Conservation (phyloP, 2,888 invertebrate species). For the Cephus sareptanus region DNA sequence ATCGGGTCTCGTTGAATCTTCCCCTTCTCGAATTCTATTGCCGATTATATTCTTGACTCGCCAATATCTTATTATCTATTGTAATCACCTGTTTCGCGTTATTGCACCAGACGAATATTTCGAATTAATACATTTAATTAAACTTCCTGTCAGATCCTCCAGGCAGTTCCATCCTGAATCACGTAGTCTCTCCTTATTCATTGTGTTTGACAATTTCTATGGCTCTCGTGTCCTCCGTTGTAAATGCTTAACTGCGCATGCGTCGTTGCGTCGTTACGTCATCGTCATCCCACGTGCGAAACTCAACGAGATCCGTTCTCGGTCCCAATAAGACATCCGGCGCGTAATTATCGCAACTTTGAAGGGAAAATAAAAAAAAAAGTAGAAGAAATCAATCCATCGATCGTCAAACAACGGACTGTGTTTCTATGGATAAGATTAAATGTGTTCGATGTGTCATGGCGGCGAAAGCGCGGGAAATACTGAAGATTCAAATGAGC, state of each 20-base stretch:
- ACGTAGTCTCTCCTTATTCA: background rate
- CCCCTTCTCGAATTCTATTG: slow-evolving; percentile 9
- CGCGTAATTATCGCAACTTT: background rate
- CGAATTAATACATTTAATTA: background rate
- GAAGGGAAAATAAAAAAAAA: background rate
- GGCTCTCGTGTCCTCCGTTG: background rate
- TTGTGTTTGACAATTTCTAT: background rate
- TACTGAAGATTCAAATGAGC: background rate
- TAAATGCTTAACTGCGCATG: background rate
- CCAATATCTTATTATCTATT: background rate
- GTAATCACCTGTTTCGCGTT: background rate
- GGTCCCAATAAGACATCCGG: background rate
- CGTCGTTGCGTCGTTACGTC: background rate
- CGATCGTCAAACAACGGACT: background rate
- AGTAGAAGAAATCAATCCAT: background rate
- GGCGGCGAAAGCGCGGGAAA: background rate
- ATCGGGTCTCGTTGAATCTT: slow-evolving; percentile 51
- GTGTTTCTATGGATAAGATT: too few species aligned
- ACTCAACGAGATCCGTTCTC: background rate
- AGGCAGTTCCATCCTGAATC: background rate
- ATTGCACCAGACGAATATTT: background rate
- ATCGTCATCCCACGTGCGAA: background rate
- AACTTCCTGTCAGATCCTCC: background rate
- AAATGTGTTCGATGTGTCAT: background rate
- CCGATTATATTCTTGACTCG: background rate